Evolutionary conservation across 2,888 invertebrate genomes (phyloP).

Genomic region (Plusia festucae): DNA sequence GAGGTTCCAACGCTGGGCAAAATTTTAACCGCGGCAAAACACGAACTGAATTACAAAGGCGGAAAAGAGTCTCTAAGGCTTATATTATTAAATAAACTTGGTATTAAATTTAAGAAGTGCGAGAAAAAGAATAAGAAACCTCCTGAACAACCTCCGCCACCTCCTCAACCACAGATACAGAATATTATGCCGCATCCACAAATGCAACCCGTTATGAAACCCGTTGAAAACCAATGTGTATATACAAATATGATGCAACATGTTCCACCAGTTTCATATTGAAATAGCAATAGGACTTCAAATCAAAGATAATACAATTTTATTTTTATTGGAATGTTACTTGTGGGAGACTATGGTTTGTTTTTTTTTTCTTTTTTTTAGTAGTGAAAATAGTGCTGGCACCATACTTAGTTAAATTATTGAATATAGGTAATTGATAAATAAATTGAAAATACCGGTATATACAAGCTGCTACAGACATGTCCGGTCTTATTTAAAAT

Average conservation of each 20-base stretch:
- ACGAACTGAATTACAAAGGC: slow-evolving; percentile 81
- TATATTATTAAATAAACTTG: slow-evolving; percentile 83
- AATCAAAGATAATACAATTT: slow-evolving; percentile 14
- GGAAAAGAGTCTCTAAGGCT: slow-evolving; percentile 83
- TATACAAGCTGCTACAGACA: too few species aligned
- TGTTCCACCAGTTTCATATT: slow-evolving; percentile 81
- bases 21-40: slow-evolving; percentile 81
- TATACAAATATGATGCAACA: slow-evolving; percentile 83
- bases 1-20: slow-evolving; percentile 84
- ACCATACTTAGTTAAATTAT: too few species aligned
- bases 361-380: not conserved
- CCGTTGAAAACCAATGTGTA: slow-evolving; percentile 79
- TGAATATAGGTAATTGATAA: too few species aligned
- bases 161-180: slow-evolving; percentile 39
- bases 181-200: slow-evolving; percentile 53
- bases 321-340: slow-evolving; percentile 14
- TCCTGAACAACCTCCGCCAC: slow-evolving; percentile 69
- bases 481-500: too few species aligned
- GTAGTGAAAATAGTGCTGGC: not conserved
- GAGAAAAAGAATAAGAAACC: slow-evolving; percentile 85
- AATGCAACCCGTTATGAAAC: slow-evolving; percentile 75
- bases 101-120: slow-evolving; percentile 86
- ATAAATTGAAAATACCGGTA: too few species aligned
- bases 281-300: slow-evolving; percentile 18
- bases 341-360: not conserved